phyloP scores from a whole-genome alignment of 2,888 invertebrate genomes.

The Acrocyrtus sp. region DNA sequence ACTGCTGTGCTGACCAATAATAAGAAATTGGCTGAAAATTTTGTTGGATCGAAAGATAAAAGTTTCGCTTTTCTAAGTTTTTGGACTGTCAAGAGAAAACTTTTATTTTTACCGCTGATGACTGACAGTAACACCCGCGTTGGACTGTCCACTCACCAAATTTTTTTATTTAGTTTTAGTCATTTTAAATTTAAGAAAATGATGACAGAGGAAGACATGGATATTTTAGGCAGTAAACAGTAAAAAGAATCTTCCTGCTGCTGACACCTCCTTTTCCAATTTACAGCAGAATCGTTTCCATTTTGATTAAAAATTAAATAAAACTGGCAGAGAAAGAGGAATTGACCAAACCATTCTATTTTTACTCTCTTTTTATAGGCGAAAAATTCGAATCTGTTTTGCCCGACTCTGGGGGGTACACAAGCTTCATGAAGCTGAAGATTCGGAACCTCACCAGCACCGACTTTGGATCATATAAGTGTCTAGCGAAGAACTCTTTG shows the following conservation, averaged over 20 bases:
- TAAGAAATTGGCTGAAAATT: too few relatives aligned
- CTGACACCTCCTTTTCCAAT: not conserved
- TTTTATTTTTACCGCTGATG: too few relatives aligned
- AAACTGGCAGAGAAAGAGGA: not conserved
- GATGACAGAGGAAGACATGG: not conserved
- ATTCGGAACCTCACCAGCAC: slow-evolving; percentile 80
- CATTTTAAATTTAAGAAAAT: not conserved
- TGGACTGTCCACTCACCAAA: too few relatives aligned
- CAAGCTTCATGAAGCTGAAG: slow-evolving; percentile 90
- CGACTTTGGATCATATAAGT: slow-evolving; percentile 87
- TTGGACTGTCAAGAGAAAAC: too few relatives aligned
- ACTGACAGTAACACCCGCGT: too few relatives aligned
- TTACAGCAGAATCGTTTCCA: not conserved
- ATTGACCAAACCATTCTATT: not conserved
- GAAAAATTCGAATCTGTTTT: slow-evolving; percentile 88
- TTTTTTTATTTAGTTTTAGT: too few relatives aligned
- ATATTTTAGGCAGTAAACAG: too few relatives aligned
- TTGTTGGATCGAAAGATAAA: too few relatives aligned
- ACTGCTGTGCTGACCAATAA: too few relatives aligned
- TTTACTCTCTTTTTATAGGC: slow-evolving; percentile 70
- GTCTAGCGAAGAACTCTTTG: slow-evolving; percentile 84
- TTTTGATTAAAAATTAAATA: not conserved
- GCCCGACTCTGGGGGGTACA: slow-evolving; percentile 86
- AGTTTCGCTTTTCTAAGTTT: too few relatives aligned
- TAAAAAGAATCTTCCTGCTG: not conserved